A percentile compares a stretch with the other conserved stretches of the same genome.
Conservation (phyloP, 2,888 invertebrate species). For the Pristionchus arcanus region DNA sequence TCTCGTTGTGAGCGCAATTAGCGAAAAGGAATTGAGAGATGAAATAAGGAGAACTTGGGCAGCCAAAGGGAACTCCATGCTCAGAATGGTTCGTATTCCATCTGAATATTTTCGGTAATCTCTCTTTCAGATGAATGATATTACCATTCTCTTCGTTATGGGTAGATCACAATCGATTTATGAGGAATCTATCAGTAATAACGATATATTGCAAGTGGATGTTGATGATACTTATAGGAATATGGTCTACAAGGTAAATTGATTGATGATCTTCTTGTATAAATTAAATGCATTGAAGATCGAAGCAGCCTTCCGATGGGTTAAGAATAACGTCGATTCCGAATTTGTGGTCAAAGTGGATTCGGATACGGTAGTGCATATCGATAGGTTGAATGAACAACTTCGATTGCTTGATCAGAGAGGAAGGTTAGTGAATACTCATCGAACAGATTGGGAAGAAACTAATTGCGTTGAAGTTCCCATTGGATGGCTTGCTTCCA, state of each 20-base stretch:
- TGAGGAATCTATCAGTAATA: background rate
- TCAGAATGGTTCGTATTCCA: background rate
- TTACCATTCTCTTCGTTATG: background rate
- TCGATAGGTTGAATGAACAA: constrained; percentile 42
- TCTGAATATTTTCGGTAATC: background rate
- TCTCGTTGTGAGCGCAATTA: background rate
- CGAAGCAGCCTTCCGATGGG: constrained; percentile 22
- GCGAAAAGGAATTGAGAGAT: background rate
- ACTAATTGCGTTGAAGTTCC: background rate
- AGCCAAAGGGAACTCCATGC: background rate
- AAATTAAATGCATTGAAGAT: background rate
- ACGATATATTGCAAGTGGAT: constrained; percentile 33
- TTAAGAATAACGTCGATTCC: background rate
- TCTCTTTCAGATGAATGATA: background rate
- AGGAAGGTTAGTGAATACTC: background rate
- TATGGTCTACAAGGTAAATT: constrained; percentile 12
- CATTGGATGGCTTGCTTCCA: constrained; percentile 21
- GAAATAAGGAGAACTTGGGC: constrained; percentile 32
- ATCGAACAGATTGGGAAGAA: background rate
- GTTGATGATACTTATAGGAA: constrained; percentile 33
- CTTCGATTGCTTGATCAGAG: constrained; percentile 7
- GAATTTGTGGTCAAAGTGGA: constrained; percentile 37
- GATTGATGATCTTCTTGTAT: background rate
- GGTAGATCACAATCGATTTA: background rate
- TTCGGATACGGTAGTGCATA: constrained; percentile 42